Base-by-base conservation (phyloP, 2,113 vertebrate species). In the Sebastes fasciatus region DNA sequence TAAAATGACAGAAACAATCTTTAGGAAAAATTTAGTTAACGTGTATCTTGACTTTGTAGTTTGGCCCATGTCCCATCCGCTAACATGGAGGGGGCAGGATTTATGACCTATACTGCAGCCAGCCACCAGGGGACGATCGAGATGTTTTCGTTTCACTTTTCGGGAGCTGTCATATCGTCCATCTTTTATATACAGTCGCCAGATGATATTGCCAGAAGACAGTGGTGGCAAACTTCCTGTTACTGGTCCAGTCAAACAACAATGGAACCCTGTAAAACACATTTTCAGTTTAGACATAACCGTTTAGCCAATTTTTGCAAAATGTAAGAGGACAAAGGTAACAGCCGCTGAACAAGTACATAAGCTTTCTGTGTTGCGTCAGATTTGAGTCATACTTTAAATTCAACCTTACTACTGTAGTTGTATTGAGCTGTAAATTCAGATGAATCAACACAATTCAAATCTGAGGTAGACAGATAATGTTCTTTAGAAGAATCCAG, bases 401-500 rank as follows among this genome's bases (percentile, higher is more conserved):
- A 63, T 43, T 57, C 58, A 57, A 13, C 23, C 49, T 73, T n/a
- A 58, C 11, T 21, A 13, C 34, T 34, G 19, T 42, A 7, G 14
- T 61, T 52, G 23, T 11, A 76, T n/a, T 51, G 42, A 77, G 63
- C 66, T 62, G 14, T 46, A 75, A 17, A 19, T 13, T 70, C 34
- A 10, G 51, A 66, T 71, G 48, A 73, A 69, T 80, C 61, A 76
- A 63, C 67, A 60, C 57, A 54, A 71, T 80, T 79, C 42, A 72
- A 65, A 69, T 72, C 17, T 3, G 3, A 77, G 66, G 80, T 80
- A 79, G 72, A 82, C 51, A 19, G 70, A 46, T 74, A 70, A 72
- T 64, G 51, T 87, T 79, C 51, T n/a, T 60, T 71, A 65, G 52
- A 87, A 78, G 68, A 72, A 70, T 67, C 77, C 60, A 83, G 65